phyloP scores from a whole-genome alignment of 2,888 invertebrate species.

The Nemapogon koenigi region DNA sequence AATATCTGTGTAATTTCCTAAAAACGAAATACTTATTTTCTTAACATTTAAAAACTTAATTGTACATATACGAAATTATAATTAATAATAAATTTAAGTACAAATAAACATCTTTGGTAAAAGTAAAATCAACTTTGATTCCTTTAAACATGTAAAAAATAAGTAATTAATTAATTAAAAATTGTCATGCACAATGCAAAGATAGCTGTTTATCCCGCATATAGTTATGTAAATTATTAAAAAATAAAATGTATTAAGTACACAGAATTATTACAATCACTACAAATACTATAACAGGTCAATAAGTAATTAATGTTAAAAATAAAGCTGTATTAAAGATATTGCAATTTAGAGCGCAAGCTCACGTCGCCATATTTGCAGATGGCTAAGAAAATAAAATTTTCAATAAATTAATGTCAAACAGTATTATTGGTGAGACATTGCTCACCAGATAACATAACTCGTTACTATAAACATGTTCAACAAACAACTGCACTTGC shows the following conservation, averaged over 20 bases:
- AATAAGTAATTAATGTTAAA: constrained; percentile 18
- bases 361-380: constrained; percentile 58
- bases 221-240: constrained; percentile 10
- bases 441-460: constrained; percentile 60
- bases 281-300: constrained; percentile 15
- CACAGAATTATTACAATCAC: constrained; percentile 13
- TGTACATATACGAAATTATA: too few species aligned
- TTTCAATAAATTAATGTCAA: constrained; percentile 64
- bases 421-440: constrained; percentile 58
- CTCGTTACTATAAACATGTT: constrained; percentile 62
- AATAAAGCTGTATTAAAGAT: constrained; percentile 13
- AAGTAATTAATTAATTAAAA: constrained; percentile 11
- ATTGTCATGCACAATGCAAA: constrained; percentile 7
- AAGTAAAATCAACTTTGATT: constrained; percentile 3
- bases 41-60: too few species aligned
- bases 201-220: too few species aligned
- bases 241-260: constrained; percentile 15
- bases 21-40: too few species aligned
- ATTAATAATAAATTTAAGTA: too few species aligned
- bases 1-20: too few species aligned
- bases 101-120: constrained; percentile 6
- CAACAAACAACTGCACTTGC: constrained; percentile 62
- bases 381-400: constrained; percentile 64
- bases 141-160: background rate
- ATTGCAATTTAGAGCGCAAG: constrained; percentile 31